A percentile compares a stretch with the other conserved stretches of the same genome.
Evolutionary conservation across 2,888 invertebrate genomes (phyloP).

Genomic region (Glaucopsyche alexis): DNA sequence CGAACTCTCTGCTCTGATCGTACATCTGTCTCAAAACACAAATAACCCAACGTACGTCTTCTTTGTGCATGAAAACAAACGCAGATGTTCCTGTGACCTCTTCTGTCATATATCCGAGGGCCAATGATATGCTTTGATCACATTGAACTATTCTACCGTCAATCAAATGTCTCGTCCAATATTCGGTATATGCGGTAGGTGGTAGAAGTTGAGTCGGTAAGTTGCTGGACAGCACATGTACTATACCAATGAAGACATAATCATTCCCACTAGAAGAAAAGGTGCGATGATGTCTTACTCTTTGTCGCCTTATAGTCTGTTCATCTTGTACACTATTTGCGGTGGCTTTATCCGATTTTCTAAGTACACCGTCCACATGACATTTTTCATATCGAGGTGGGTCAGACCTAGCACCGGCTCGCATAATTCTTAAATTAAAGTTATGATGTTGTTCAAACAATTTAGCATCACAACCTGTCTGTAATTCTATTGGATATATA

Average conservation of each 20-base stretch:
- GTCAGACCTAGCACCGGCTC: constrained; percentile 86
- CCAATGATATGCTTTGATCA: constrained; percentile 93
- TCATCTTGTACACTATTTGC: constrained; percentile 73
- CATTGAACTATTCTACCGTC: constrained; percentile 94
- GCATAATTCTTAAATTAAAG: constrained; percentile 80
- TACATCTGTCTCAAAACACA: constrained; percentile 94
- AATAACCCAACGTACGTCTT: constrained; percentile 93
- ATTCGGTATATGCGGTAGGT: constrained; percentile 87
- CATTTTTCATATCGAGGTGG: constrained; percentile 85
- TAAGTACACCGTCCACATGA: constrained; percentile 83
- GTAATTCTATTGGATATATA: constrained; percentile 80
- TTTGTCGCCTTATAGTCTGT: constrained; percentile 72
- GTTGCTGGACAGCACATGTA: constrained; percentile 79
- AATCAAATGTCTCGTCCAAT: constrained; percentile 92
- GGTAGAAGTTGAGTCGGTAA: constrained; percentile 82
- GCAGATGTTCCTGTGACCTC: constrained; percentile 94
- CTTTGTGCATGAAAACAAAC: constrained; percentile 93
- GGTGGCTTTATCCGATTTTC: constrained; percentile 80
- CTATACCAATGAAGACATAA: constrained; percentile 86
- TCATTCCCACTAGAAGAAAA: constrained; percentile 81
- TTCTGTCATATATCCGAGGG: constrained; percentile 93
- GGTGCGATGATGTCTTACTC: constrained; percentile 74
- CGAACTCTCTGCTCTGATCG: constrained; percentile 89
- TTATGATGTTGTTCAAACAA: constrained; percentile 74
- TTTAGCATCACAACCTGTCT: constrained; percentile 55